A percentile compares a stretch with the other conserved stretches of the same genome.
phyloP scores from a whole-genome alignment of 2,797 vertebrate genomes.

The Gymnocypris eckloni region DNA sequence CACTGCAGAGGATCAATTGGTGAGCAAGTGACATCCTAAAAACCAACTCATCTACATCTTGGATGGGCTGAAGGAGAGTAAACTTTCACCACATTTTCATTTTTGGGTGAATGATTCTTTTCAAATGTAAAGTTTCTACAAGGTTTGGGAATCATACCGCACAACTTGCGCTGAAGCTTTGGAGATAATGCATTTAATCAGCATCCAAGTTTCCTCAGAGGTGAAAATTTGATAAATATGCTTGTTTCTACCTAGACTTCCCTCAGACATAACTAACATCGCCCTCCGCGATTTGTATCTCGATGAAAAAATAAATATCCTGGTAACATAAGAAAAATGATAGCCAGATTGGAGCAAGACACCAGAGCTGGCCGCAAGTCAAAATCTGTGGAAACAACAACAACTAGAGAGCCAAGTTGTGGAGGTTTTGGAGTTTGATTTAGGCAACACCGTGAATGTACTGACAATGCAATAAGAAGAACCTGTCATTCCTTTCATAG shows the following conservation, averaged over 20 bases:
- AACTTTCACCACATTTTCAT: neutral
- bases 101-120: neutral
- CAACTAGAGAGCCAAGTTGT: constrained; percentile 19
- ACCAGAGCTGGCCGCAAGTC: constrained; percentile 31
- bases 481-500: constrained; percentile 34
- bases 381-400: constrained; percentile 49
- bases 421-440: constrained; percentile 39
- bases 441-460: constrained; percentile 23
- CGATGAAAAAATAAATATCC: constrained; percentile 33
- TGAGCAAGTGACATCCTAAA: neutral
- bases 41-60: neutral
- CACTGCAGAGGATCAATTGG: neutral
- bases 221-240: constrained; percentile 45
- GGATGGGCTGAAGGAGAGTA: neutral
- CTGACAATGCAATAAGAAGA: constrained; percentile 36
- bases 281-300: constrained; percentile 21
- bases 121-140: neutral
- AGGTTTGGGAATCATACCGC: neutral
- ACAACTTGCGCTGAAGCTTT: neutral
- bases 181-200: constrained; percentile 15
- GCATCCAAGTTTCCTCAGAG: constrained; percentile 23
- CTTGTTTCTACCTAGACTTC: constrained; percentile 29
- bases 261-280: constrained; percentile 28
- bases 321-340: constrained; percentile 33
- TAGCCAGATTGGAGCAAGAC: constrained; percentile 52